Percentiles rank a stretch among this genome's conserved stretches.
phyloP scores from a whole-genome alignment of 2,888 invertebrate genomes.

The Drosophila kuntzei region DNA sequence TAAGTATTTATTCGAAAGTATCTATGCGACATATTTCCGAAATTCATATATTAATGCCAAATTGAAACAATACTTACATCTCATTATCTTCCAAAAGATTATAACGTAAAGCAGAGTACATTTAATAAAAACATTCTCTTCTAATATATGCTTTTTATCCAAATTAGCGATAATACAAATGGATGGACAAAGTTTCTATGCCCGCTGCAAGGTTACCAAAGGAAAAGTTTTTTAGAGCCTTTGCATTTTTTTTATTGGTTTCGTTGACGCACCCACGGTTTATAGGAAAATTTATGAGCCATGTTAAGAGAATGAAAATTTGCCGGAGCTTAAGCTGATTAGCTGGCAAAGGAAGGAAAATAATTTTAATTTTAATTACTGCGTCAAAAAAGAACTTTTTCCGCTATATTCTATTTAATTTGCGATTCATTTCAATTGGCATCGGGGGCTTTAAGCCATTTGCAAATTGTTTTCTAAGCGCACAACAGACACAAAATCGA shows the following conservation, averaged over 20 bases:
- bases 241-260: slow-evolving; percentile 52
- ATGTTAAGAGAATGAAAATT: slow-evolving; percentile 71
- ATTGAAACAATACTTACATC: too few relatives aligned
- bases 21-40: too few relatives aligned
- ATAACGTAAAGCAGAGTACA: too few relatives aligned
- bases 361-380: slow-evolving; percentile 66
- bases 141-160: too few relatives aligned
- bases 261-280: slow-evolving; percentile 50
- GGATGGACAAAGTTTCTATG: background rate
- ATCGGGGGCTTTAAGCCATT: slow-evolving; percentile 65
- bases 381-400: slow-evolving; percentile 64
- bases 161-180: slow-evolving; percentile 18
- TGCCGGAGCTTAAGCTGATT: slow-evolving; percentile 58
- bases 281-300: slow-evolving; percentile 66
- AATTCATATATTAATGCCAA: too few relatives aligned
- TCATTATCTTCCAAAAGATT: too few relatives aligned
- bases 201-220: slow-evolving; percentile 7
- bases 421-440: slow-evolving; percentile 65
- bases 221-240: slow-evolving; percentile 35
- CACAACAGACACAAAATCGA: slow-evolving; percentile 45
- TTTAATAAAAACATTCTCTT: too few relatives aligned
- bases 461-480: slow-evolving; percentile 79
- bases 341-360: slow-evolving; percentile 54
- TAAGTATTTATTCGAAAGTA: too few relatives aligned
- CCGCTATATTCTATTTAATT: slow-evolving; percentile 26